These are phyloP conservation scores for Trogon melanurus DNA, from an alignment of 2,113 vertebrate genomes.

Conservation along the genomic window DNA sequence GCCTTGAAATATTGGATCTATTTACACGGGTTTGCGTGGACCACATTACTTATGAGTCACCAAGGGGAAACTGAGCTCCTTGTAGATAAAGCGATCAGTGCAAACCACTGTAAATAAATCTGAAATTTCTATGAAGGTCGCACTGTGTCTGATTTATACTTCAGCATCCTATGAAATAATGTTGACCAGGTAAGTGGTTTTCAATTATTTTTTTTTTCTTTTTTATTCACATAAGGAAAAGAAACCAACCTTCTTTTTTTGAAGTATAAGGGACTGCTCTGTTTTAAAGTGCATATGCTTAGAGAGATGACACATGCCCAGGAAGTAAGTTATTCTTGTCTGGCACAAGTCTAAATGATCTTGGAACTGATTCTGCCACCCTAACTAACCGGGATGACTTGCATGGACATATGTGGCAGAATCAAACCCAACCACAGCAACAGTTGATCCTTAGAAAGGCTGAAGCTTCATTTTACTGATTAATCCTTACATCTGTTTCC, in stretches of 20 bases:
- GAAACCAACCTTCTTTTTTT: not conserved
- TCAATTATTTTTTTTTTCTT: slow-evolving; percentile 56
- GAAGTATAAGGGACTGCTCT: slow-evolving; percentile 19
- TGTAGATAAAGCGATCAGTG: slow-evolving; percentile 80
- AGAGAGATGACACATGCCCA: slow-evolving; percentile 36
- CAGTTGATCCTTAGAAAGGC: not conserved
- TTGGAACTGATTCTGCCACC: not conserved
- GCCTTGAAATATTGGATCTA: slow-evolving; percentile 83
- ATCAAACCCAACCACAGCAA: not conserved
- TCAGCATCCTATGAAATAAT: slow-evolving; percentile 76
- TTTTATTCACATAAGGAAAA: slow-evolving; percentile 29
- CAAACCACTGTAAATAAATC: slow-evolving; percentile 83
- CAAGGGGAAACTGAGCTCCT: slow-evolving; percentile 74
- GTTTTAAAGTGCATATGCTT: slow-evolving; percentile 48
- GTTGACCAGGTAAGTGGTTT: slow-evolving; percentile 80
- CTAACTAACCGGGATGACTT: not conserved
- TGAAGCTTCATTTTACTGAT: not conserved
- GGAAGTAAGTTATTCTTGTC: slow-evolving; percentile 45
- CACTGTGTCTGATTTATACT: slow-evolving; percentile 77
- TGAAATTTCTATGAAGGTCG: slow-evolving; percentile 82
- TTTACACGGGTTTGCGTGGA: slow-evolving; percentile 76
- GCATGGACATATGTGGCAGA: not conserved
- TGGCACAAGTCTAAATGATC: not conserved
- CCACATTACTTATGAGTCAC: slow-evolving; percentile 81
- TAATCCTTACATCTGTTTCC: not conserved